Base-by-base conservation (phyloP, 2,113 vertebrate genomes). In the Oostethus manadensis region DNA sequence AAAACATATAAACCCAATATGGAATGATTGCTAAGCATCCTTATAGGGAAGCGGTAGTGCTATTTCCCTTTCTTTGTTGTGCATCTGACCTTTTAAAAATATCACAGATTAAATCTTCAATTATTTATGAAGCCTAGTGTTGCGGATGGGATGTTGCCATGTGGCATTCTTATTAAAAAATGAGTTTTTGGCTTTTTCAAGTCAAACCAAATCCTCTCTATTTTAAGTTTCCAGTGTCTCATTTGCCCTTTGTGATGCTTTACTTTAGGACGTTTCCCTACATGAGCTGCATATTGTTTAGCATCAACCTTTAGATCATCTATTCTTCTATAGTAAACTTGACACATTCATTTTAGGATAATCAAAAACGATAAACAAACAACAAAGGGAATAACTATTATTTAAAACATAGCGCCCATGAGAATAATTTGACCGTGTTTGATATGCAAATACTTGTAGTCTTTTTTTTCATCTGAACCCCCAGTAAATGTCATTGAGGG, bases 71-170 rank as follows among this genome's bases (percentile, higher is more conserved):
- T 82, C 77, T 86, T 92, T 92, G 91, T 92, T 90, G 89, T 89
- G 88, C 82, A 71, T 77, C 80, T 93, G 93, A 94, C 94, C 94
- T 97, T 96, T n/a, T 89, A 70, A 80, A 94, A 95, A 95, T 94
- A 97, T 91, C 93, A 94, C 87, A 91, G 91, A 94, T 93, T 94
- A 94, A 88, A 90, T 93, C 92, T 89, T 94, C 92, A 93, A 95
- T 94, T 93, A 96, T 94, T 94, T 93, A 95, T 95, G 93, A 89
- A 89, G 87, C 84, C 79, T 79, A 74, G 83, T 83, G 61, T 61
- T 70, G 64, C 83, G 88, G 66, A 74, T 60, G 66, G 64, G 55
- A 35, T 62, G 81, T 88, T 90, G 87, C 89, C 35, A 42, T 21
- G 9, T 22, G 17, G 51, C 26, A 47, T 49, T 60, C 56, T 71